These are phyloP conservation scores for Eulemur albifrons DNA, from an alignment of 2,797 vertebrate genomes.

Conservation along the genomic window DNA sequence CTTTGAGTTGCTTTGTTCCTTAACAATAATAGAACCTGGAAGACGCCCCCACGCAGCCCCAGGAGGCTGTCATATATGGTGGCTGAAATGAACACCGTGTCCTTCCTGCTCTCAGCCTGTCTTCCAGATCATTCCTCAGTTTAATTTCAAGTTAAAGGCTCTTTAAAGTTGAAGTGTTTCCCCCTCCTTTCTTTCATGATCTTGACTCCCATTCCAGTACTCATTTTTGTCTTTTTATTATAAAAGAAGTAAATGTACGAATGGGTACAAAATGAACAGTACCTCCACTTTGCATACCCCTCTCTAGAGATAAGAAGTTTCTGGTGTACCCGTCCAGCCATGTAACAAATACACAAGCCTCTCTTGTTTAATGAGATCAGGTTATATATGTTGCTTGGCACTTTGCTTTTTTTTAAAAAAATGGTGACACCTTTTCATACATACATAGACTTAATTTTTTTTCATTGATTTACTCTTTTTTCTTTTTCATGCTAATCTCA, in stretches of 20 bases:
- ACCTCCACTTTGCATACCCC: neutral
- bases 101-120: neutral
- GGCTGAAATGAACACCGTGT: neutral
- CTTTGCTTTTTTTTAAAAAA: neutral
- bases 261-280: neutral
- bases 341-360: neutral
- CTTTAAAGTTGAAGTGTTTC: neutral
- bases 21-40: neutral
- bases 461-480: neutral
- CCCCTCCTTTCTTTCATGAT: neutral
- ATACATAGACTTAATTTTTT: neutral
- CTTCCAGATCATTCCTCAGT: neutral
- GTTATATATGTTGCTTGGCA: neutral
- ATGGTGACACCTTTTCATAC: neutral
- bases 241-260: neutral
- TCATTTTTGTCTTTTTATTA: neutral
- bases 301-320: neutral
- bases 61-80: accelerated
- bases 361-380: neutral
- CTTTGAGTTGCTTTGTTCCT: neutral
- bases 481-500: neutral
- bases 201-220: neutral
- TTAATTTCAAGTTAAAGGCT: neutral
- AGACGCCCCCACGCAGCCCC: neutral
- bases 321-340: neutral